Percentiles rank a stretch among this genome's conserved stretches.
These are phyloP conservation scores for Tetropium fuscum DNA, from an alignment of 2,888 invertebrate species.

Conservation along the genomic window DNA sequence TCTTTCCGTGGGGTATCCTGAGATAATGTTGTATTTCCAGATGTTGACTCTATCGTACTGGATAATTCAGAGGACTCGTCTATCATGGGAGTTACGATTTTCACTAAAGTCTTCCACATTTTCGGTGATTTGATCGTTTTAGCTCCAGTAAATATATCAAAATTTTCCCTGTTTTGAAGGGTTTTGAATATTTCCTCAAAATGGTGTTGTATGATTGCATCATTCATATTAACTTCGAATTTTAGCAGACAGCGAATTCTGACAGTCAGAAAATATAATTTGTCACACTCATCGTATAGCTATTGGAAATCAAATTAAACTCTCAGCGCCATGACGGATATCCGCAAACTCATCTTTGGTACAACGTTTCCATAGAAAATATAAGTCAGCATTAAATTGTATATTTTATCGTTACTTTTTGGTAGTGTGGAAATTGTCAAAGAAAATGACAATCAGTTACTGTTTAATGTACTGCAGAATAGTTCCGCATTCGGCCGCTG, in stretches of 20 bases:
- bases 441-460: too few species aligned
- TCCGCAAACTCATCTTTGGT: too few species aligned
- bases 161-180: slow-evolving; percentile 49
- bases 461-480: too few species aligned
- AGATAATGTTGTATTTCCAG: neutral
- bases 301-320: too few species aligned
- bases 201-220: slow-evolving; percentile 48
- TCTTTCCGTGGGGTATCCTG: neutral
- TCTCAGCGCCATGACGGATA: too few species aligned
- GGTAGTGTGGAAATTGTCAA: too few species aligned
- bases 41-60: slow-evolving; percentile 1
- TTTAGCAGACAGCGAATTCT: slow-evolving; percentile 18
- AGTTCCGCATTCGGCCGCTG: too few species aligned
- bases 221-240: slow-evolving; percentile 44
- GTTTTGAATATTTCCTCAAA: slow-evolving; percentile 50
- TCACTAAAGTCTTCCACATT: slow-evolving; percentile 44
- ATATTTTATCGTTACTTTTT: too few species aligned
- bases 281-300: too few species aligned
- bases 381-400: too few species aligned
- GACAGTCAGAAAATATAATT: too few species aligned
- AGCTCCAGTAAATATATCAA: slow-evolving; percentile 50
- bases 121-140: slow-evolving; percentile 35
- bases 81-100: slow-evolving; percentile 30
- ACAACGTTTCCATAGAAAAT: too few species aligned
- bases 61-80: slow-evolving; percentile 17